phyloP scores from a whole-genome alignment of 2,797 vertebrate genomes.

The Geotrypetes seraphini region DNA sequence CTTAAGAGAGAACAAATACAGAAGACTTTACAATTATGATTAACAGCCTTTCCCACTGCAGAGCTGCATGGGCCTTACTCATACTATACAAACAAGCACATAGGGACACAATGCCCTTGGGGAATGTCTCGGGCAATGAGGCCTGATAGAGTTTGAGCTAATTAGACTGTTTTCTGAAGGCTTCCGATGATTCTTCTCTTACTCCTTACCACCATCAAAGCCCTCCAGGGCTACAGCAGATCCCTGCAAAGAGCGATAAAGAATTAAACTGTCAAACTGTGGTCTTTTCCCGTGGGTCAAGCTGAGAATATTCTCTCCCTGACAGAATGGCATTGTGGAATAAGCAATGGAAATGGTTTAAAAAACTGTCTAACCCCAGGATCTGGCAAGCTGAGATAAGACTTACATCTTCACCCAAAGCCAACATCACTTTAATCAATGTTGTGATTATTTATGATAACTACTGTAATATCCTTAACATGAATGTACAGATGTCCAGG shows the following conservation, averaged over 20 bases:
- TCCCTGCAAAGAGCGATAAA: slow-evolving; percentile 11
- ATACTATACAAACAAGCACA: no score
- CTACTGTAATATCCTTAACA: no score
- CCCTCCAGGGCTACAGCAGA: neutral
- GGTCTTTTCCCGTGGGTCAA: slow-evolving; percentile 7
- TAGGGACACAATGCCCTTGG: neutral
- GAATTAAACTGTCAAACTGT: slow-evolving; percentile 22
- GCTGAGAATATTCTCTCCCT: slow-evolving; percentile 2
- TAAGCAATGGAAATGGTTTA: slow-evolving; percentile 2
- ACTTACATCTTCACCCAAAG: neutral
- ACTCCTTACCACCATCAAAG: slow-evolving; percentile 3
- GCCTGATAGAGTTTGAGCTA: slow-evolving; percentile 6
- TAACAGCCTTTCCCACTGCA: no score
- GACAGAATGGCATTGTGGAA: slow-evolving; percentile 10
- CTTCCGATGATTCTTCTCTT: slow-evolving; percentile 3
- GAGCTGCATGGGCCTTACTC: no score
- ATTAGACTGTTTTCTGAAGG: slow-evolving; percentile 11
- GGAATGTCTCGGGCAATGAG: neutral
- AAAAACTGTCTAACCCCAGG: neutral
- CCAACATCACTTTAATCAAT: neutral
- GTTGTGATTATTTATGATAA: neutral
- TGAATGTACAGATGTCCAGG: neutral
- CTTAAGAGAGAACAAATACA: no score
- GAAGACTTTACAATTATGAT: no score
- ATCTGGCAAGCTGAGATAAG: slow-evolving; percentile 9